Percentiles rank a stretch among this genome's conserved stretches.
Conservation (phyloP, 1,140 invertebrate genomes). For the Drosophila suzukii region DNA sequence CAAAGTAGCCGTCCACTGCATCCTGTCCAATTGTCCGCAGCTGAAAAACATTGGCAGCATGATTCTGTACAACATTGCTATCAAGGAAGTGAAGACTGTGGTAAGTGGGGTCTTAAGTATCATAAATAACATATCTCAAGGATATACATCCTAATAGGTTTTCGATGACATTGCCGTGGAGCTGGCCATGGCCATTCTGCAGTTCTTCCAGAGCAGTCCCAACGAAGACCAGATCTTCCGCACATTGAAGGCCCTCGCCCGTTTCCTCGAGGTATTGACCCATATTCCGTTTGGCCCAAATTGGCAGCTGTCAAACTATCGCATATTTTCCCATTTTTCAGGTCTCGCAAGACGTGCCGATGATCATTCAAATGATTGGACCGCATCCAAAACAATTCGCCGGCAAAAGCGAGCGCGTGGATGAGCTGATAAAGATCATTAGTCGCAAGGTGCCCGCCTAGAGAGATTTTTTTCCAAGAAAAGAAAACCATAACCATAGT, state of each 20-base stretch:
- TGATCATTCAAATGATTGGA: constrained; percentile 96
- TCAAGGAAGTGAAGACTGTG: constrained; percentile 98
- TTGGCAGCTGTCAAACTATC: constrained; percentile 63
- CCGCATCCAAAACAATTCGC: constrained; percentile 93
- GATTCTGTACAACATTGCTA: constrained; percentile 95
- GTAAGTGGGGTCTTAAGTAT: constrained; percentile 87
- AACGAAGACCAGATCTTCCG: constrained; percentile 92
- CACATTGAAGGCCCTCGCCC: constrained; percentile 91
- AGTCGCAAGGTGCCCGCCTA: constrained; percentile 86
- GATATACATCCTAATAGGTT: constrained; percentile 86
- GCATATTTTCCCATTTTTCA: constrained; percentile 48
- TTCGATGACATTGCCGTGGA: constrained; percentile 97
- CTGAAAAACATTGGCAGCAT: constrained; percentile 93
- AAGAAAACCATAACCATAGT: constrained; percentile 41
- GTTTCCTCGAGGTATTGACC: constrained; percentile 90
- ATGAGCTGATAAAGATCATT: constrained; percentile 91
- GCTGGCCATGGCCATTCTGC: constrained; percentile 95
- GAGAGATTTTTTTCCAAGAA: constrained; percentile 22
- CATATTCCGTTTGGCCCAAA: constrained; percentile 28
- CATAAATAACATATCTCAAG: neutral
- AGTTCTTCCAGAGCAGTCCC: constrained; percentile 93
- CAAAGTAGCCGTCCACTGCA: constrained; percentile 94
- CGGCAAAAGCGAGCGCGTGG: constrained; percentile 91
- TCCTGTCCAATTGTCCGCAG: constrained; percentile 89
- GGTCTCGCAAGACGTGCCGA: constrained; percentile 91